Conservation (phyloP, 2,888 invertebrate genomes). For the Brassicogethes aeneus region DNA sequence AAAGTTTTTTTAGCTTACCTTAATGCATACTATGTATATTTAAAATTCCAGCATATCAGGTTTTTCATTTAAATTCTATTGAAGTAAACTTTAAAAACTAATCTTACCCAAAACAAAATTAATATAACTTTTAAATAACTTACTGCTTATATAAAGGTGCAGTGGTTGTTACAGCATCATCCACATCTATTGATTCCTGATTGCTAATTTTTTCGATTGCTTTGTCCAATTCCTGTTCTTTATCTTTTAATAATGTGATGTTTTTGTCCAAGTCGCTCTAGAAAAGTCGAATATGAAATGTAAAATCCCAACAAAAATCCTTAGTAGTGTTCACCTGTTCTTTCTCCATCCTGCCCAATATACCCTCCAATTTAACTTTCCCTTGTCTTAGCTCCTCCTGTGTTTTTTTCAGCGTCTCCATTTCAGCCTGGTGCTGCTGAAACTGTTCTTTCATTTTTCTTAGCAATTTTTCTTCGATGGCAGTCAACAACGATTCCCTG, state of each 20-base stretch:
- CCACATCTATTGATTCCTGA: conserved; percentile 80
- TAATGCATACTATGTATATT: too few relatives aligned
- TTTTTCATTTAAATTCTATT: too few relatives aligned
- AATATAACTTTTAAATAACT: too few relatives aligned
- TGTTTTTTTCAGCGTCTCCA: conserved; percentile 79
- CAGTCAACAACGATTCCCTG: conserved; percentile 84
- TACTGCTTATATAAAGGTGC: conserved; percentile 93
- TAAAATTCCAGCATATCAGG: too few relatives aligned
- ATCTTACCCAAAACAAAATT: too few relatives aligned
- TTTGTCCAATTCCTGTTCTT: conserved; percentile 76
- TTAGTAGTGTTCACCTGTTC: conserved; percentile 47
- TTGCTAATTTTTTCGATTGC: conserved; percentile 67
- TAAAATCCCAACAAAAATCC: neutral
- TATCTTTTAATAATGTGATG: conserved; percentile 73
- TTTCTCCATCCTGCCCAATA: conserved; percentile 65
- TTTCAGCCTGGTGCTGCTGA: conserved; percentile 84
- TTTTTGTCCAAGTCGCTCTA: conserved; percentile 76
- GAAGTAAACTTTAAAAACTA: too few relatives aligned
- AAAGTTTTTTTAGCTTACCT: too few relatives aligned
- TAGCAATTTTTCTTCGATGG: conserved; percentile 89
- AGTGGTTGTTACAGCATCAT: conserved; percentile 94
- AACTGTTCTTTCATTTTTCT: conserved; percentile 82
- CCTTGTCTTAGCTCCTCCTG: conserved; percentile 82
- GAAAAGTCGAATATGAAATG: conserved; percentile 14
- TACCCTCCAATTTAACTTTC: conserved; percentile 69